A percentile compares a stretch with the other conserved stretches of the same genome.
phyloP scores from a whole-genome alignment of 2,797 vertebrate species.

The Anguilla anguilla region DNA sequence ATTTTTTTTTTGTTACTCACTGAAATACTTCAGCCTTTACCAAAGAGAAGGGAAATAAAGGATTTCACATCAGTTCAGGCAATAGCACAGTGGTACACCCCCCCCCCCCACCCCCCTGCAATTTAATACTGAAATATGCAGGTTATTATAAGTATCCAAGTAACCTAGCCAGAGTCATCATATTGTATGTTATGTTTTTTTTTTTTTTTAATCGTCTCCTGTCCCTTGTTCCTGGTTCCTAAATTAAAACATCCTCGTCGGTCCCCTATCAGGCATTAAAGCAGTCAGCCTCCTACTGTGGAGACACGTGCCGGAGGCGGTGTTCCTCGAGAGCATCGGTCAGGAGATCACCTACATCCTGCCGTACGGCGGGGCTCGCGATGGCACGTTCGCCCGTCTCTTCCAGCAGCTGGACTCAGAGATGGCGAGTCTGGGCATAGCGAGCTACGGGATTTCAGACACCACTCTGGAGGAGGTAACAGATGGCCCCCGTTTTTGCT shows the following conservation, averaged over 20 bases:
- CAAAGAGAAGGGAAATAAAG: not conserved
- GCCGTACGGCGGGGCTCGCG: constrained; percentile 86
- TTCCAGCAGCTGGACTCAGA: constrained; percentile 91
- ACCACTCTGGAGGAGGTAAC: constrained; percentile 93
- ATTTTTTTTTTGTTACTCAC: too few relatives aligned
- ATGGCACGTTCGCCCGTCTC: constrained; percentile 88
- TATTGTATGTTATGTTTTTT: not conserved
- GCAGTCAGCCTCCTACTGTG: constrained; percentile 75
- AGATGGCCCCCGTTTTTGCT: too few relatives aligned
- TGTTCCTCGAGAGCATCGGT: constrained; percentile 90
- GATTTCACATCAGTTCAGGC: not conserved
- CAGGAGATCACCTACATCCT: constrained; percentile 93
- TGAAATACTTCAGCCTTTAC: too few relatives aligned
- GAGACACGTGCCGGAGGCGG: constrained; percentile 82
- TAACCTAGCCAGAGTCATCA: not conserved
- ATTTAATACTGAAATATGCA: not conserved
- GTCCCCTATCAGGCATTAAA: constrained; percentile 52
- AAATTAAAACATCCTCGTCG: not conserved
- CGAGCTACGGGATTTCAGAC: constrained; percentile 95
- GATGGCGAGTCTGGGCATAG: constrained; percentile 83
- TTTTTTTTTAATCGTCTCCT: not conserved
- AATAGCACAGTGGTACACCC: not conserved
- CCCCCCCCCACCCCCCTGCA: too few relatives aligned
- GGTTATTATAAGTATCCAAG: not conserved
- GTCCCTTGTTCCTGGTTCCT: not conserved